Evolutionary conservation across 2,797 vertebrate species (phyloP), one percentile per base, ranked within the genome.

Genomic region (Xenentodon cancila): DNA sequence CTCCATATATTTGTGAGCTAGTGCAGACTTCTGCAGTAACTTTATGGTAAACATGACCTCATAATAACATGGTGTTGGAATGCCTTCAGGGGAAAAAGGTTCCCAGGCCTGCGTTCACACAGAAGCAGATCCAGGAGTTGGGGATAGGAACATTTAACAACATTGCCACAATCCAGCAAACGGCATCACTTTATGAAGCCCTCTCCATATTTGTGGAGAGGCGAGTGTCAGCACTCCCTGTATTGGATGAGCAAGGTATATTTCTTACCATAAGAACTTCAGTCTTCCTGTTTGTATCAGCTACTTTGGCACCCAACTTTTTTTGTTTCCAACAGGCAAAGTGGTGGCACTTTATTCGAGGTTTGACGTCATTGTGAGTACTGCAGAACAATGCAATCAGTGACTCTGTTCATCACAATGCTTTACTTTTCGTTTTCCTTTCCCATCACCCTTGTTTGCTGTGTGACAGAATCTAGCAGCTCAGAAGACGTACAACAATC

Each of bases 341-440:
- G 97, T 98, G 9, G 95, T 98, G 17, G 96, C 96, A 0, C 93
- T 99, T 63, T 99, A 99, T 78, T 97, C 97, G 1, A 93, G 96
- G 63, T 98, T 99, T 1, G 97, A 99, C 2, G 96, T 98, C 45
- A 98, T 99, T 74, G 97, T 99, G 83, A 97, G 97, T 97, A 81
- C n/a, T 2, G 1, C 1, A n/a, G 9, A 48, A 16, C 21, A 20
- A 15, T 40, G 13, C 37, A 0, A 13, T 40, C 37, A 1, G 16
- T 4, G 37, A 15, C 37, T 16, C 9, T 32, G 7, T 37, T 37
- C 11, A 13, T 37, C 13, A 40, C 37, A 15, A 16, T 13, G 13
- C 37, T 30, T 30, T 2, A 40, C 37, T 40, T 40, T 40, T 40
- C 13, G 16, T 40, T 1, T 1, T 40, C 37, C 4, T 40, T 15